These are phyloP conservation scores for Catharus bicknelli DNA, from an alignment of 2,113 vertebrate genomes.

Conservation along the genomic window DNA sequence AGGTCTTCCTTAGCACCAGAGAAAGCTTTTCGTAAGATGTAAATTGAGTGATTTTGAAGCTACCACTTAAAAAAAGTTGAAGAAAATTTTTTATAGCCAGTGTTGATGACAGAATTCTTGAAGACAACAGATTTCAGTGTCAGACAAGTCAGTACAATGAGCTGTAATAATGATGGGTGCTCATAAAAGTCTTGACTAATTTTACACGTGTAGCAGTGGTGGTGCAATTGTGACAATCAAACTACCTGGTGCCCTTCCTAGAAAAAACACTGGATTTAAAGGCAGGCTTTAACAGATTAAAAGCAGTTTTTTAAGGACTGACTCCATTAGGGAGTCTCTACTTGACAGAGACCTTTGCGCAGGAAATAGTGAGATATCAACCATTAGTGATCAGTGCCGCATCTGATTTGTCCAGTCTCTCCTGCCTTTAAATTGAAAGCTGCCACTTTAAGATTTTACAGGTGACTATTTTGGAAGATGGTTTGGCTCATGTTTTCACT, in stretches of 20 bases:
- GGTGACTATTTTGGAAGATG: background rate
- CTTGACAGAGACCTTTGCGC: background rate
- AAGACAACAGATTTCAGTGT: background rate
- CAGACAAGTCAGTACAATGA: background rate
- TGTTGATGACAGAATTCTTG: background rate
- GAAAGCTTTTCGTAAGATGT: background rate
- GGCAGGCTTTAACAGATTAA: background rate
- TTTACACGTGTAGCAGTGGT: accelerated
- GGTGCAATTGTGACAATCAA: background rate
- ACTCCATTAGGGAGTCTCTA: background rate
- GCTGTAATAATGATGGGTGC: background rate
- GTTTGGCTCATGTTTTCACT: background rate
- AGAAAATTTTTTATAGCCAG: background rate
- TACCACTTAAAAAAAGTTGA: background rate
- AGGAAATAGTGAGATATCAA: background rate
- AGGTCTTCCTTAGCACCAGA: background rate
- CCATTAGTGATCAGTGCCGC: too few species aligned
- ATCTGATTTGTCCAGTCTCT: background rate
- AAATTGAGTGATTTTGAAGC: background rate
- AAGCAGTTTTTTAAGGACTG: background rate
- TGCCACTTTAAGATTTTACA: background rate
- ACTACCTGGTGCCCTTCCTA: background rate
- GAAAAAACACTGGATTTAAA: background rate
- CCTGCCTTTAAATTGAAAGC: background rate
- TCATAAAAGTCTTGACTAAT: background rate